Conservation (phyloP, 2,113 vertebrate genomes). For the Empidonax alnorum region DNA sequence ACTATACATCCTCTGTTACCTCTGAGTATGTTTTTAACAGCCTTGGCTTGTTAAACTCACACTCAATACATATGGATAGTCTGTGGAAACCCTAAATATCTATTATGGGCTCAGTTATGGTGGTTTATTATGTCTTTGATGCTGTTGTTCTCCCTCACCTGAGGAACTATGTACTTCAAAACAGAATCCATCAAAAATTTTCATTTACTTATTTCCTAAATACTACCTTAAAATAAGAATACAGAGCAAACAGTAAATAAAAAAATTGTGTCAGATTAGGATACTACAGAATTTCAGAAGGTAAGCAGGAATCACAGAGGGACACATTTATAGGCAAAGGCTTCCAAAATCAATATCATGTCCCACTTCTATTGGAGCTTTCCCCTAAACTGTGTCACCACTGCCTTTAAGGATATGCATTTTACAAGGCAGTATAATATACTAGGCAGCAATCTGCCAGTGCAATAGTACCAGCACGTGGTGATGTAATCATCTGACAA, state of each 20-base stretch:
- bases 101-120: not conserved
- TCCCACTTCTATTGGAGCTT: accelerated
- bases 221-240: not conserved
- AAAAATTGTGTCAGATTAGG: not conserved
- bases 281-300: not conserved
- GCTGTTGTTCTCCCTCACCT: not conserved
- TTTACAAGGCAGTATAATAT: not conserved
- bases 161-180: not conserved
- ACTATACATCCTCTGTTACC: not conserved
- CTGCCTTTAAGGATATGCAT: not conserved
- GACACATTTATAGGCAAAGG: not conserved
- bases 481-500: not conserved
- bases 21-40: not conserved
- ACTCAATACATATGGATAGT: not conserved
- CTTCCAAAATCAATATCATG: not conserved
- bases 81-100: not conserved
- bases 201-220: not conserved
- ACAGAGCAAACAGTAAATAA: not conserved
- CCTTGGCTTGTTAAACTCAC: not conserved
- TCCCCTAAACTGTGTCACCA: accelerated
- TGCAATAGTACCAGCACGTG: not conserved
- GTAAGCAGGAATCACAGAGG: not conserved
- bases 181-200: not conserved
- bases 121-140: not conserved
- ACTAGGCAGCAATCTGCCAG: not conserved